These are phyloP conservation scores for Bombus turneri DNA, from an alignment of 1,140 invertebrate genomes.

Conservation along the genomic window DNA sequence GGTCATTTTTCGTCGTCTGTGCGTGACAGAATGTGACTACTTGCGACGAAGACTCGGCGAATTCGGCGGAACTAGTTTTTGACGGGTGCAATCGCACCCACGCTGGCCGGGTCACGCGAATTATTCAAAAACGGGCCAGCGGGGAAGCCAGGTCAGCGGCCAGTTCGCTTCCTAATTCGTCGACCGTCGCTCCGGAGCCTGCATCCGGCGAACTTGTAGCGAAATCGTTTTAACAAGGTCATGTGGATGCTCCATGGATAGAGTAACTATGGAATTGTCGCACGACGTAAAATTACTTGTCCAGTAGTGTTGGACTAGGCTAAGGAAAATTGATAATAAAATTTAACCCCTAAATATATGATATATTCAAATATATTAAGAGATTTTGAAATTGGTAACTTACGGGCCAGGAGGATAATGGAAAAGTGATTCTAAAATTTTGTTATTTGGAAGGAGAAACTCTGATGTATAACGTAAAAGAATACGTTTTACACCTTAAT, in stretches of 20 bases:
- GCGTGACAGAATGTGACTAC: conserved; percentile 37
- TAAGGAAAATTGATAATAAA: background rate
- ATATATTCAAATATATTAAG: background rate
- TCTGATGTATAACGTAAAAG: background rate
- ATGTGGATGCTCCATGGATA: background rate
- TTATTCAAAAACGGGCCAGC: conserved; percentile 33
- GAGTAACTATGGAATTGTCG: background rate
- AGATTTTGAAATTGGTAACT: background rate
- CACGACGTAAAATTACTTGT: background rate
- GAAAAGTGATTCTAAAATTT: background rate
- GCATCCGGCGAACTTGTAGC: conserved; percentile 5
- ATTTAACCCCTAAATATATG: background rate
- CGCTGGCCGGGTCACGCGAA: conserved; percentile 19
- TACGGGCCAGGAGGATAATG: background rate
- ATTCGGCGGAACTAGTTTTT: background rate
- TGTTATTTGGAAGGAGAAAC: background rate
- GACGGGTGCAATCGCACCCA: conserved; percentile 1
- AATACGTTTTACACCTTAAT: background rate
- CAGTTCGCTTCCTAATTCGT: background rate
- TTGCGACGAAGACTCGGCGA: background rate
- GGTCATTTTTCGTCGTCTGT: conserved; percentile 34
- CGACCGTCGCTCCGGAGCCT: background rate
- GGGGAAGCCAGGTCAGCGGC: background rate
- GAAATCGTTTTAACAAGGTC: conserved; percentile 11
- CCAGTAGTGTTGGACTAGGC: background rate